phyloP scores from a whole-genome alignment of 2,113 vertebrate species.

The Procavia capensis region DNA sequence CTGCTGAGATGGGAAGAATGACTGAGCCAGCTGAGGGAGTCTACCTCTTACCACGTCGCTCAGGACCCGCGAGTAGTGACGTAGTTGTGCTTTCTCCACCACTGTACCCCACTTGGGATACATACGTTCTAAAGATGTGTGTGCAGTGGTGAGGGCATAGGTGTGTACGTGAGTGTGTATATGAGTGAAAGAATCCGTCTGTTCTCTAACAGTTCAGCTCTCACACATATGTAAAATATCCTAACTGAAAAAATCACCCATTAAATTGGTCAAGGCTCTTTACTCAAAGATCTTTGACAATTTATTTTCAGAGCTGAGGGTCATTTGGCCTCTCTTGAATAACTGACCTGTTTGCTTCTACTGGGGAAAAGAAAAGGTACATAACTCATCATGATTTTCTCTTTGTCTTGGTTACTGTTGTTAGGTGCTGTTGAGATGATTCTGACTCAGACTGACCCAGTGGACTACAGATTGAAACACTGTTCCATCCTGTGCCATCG shows the following conservation, averaged over 20 bases:
- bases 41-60: not conserved
- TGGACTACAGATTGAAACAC: too few relatives aligned
- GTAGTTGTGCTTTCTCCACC: not conserved
- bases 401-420: slow-evolving; percentile 56
- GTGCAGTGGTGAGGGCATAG: not conserved
- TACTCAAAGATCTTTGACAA: slow-evolving; percentile 48
- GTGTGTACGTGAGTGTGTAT: not conserved
- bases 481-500: too few relatives aligned
- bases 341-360: slow-evolving; percentile 19
- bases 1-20: not conserved
- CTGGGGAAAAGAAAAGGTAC: not conserved
- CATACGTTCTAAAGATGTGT: not conserved
- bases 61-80: not conserved
- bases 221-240: slow-evolving; percentile 42
- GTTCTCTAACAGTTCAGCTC: slow-evolving; percentile 14
- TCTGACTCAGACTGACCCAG: too few relatives aligned
- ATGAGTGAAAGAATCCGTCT: not conserved
- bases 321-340: slow-evolving; percentile 52
- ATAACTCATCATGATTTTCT: slow-evolving; percentile 4
- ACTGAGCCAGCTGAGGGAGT: not conserved
- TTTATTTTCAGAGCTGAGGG: slow-evolving; percentile 64
- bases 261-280: slow-evolving; percentile 54
- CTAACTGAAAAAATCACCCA: slow-evolving; percentile 55
- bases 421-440: too few relatives aligned
- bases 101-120: not conserved